These are phyloP conservation scores for Agonopterix subpropinquella DNA, from an alignment of 2,888 invertebrate species.

Conservation along the genomic window DNA sequence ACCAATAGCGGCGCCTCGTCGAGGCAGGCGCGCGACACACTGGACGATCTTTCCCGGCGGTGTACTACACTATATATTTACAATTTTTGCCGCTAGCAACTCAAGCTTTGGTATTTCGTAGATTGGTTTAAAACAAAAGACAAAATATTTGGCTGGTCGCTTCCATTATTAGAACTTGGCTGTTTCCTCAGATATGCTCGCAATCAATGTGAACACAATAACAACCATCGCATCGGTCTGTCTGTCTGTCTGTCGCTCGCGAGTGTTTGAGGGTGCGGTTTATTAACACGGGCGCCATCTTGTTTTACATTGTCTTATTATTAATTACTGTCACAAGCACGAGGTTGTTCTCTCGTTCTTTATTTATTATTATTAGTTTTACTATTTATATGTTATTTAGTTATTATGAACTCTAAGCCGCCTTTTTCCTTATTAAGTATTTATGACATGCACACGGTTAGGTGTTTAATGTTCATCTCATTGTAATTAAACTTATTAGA, in stretches of 20 bases:
- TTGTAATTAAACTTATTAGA: neutral
- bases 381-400: constrained; percentile 13
- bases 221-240: constrained; percentile 10
- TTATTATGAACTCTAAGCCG: neutral
- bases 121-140: constrained; percentile 30
- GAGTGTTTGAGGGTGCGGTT: constrained; percentile 20
- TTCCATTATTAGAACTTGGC: constrained; percentile 58
- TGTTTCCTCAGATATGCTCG: constrained; percentile 53
- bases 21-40: constrained; percentile 20
- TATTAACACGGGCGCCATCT: constrained; percentile 26
- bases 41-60: constrained; percentile 24
- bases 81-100: constrained; percentile 56
- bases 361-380: constrained; percentile 11
- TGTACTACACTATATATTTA: constrained; percentile 45
- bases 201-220: constrained; percentile 35
- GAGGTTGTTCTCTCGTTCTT: constrained; percentile 43
- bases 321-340: constrained; percentile 17
- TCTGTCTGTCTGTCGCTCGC: constrained; percentile 17
- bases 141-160: constrained; percentile 67
- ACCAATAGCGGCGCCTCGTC: constrained; percentile 23
- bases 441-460: neutral
- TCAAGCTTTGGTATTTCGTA: constrained; percentile 51
- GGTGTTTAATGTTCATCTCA: neutral
- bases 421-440: neutral
- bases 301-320: constrained; percentile 5